Base-by-base conservation (phyloP, 2,797 vertebrate species). In the Muscicapa striata region DNA sequence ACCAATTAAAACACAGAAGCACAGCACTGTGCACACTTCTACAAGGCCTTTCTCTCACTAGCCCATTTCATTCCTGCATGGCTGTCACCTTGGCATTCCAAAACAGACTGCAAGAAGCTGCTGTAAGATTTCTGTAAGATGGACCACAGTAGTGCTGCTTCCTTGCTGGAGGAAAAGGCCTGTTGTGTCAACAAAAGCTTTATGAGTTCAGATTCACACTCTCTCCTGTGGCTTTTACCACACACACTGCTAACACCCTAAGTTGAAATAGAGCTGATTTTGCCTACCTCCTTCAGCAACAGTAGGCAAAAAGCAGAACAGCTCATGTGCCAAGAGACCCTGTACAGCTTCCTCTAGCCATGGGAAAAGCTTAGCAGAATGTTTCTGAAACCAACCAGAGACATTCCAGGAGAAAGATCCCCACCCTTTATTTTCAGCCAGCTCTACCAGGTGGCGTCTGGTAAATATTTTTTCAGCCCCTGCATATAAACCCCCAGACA, bases 131-230 rank as follows among this genome's bases (percentile, higher is more conserved):
- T 74, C 19, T 72, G 20, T 16, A 58, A 66, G 76, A 69, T 30
- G 29, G 58, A 58, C 45, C 80, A 73, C 48, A 70, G 70, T 6
- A 70, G 67, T 10, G n/a, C 59, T 84, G 48, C 45, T 84, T 96
- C 70, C 70, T 41, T 23, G 26, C 27, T 69, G 20, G 86, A 84
- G 51, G 34, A 89, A 95, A 83, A 87, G 38, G 49, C 68, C 80
- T 93, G 61, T 85, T 93, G 38, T 55, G 30, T 79, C 85, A 95
- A 91, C 88, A 90, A 54, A 45, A 84, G 23, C 59, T 72, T 83
- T 58, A 54, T 1, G 26, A 78, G 69, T 41, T 82, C 80, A 59
- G 66, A 92, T 72, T 89, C 64, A 27, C 81, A 68, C 64, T 55
- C 78, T 86, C 73, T 69, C 36, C 70, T 49, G 48, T 40, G 63